Evolutionary conservation across 2,113 vertebrate genomes (phyloP).

Genomic region (Serilophus lunatus): DNA sequence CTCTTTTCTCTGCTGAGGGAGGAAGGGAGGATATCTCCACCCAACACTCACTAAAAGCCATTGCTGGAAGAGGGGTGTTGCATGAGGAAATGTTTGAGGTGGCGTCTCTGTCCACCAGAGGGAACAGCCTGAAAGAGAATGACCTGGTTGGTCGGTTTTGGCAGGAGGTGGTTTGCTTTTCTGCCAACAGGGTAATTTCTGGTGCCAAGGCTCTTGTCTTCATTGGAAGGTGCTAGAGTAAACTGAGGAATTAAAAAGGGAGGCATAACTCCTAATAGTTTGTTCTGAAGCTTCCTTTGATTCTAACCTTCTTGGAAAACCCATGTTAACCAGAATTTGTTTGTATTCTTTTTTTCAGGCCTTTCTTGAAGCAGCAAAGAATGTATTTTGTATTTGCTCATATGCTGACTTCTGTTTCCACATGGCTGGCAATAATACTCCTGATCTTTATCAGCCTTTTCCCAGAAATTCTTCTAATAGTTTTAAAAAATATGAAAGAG

Average conservation of each 20-base stretch:
- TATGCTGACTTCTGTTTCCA: constrained; percentile 90
- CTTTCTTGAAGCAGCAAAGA: constrained; percentile 93
- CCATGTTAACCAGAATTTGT: not conserved
- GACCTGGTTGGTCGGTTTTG: not conserved
- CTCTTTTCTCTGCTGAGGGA: not conserved
- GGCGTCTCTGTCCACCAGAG: not conserved
- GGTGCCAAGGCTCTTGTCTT: not conserved
- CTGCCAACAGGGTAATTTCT: not conserved
- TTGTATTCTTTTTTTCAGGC: constrained; percentile 76
- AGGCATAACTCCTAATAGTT: not conserved
- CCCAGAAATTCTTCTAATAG: constrained; percentile 88
- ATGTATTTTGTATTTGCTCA: constrained; percentile 97
- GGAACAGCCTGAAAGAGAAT: not conserved
- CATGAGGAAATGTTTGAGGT: accelerated
- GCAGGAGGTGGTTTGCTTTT: not conserved
- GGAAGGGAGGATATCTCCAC: not conserved
- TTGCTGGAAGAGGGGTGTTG: not conserved
- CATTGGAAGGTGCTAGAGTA: not conserved
- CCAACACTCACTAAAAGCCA: accelerated
- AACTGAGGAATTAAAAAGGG: not conserved
- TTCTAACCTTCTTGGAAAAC: not conserved
- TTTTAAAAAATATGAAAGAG: constrained; percentile 73
- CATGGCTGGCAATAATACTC: constrained; percentile 92
- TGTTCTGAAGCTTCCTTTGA: not conserved
- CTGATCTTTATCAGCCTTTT: constrained; percentile 93